phyloP scores from a whole-genome alignment of 2,888 invertebrate species.

The Endomychus coccineus region DNA sequence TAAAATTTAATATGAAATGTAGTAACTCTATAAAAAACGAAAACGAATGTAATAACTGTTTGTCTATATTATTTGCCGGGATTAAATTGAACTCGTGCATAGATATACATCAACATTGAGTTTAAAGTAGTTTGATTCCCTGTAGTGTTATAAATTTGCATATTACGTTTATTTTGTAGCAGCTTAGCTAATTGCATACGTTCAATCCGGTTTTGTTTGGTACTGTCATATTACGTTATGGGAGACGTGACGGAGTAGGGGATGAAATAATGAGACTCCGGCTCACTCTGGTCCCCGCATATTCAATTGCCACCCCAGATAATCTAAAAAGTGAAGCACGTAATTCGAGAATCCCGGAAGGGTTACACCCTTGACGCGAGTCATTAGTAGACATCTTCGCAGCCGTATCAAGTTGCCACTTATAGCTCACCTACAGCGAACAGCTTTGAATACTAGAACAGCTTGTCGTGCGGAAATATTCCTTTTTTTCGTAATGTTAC shows the following conservation, averaged over 20 bases:
- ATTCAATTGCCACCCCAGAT: conserved; percentile 32
- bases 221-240: conserved; percentile 22
- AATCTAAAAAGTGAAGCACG: conserved; percentile 35
- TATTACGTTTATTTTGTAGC: conserved; percentile 25
- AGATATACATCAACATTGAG: too few species aligned
- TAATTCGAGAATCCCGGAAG: conserved; percentile 32
- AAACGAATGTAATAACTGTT: too few species aligned
- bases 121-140: conserved; percentile 18
- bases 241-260: conserved; percentile 23
- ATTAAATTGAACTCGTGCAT: too few species aligned
- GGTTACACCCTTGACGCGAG: conserved; percentile 27
- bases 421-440: too few species aligned
- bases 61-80: too few species aligned
- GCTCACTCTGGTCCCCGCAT: conserved; percentile 18
- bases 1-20: too few species aligned
- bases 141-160: conserved; percentile 25
- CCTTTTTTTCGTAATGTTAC: too few species aligned
- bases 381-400: conserved; percentile 23
- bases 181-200: conserved; percentile 26
- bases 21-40: too few species aligned
- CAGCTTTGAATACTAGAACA: too few species aligned
- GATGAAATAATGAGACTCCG: conserved; percentile 22
- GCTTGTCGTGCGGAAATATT: too few species aligned
- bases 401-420: conserved; percentile 20
- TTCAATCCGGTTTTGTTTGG: conserved; percentile 23